Base-by-base conservation (phyloP, 2,888 invertebrate species). In the Hemicrepidius hirtus region DNA sequence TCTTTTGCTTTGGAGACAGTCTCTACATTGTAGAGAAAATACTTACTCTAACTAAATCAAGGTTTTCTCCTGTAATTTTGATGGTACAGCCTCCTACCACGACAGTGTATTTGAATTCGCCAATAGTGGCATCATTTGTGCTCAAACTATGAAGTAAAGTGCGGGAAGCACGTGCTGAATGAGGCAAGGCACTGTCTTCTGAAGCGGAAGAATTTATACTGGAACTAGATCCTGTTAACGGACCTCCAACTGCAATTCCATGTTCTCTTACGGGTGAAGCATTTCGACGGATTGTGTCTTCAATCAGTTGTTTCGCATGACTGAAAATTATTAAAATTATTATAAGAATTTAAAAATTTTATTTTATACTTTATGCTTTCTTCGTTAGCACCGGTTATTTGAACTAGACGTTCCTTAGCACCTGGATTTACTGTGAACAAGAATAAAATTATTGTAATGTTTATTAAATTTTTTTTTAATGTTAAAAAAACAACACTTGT, bases 201-300 rank as follows among this genome's bases (percentile, higher is more conserved):
- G 92, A 92, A 75, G 93, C 93, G 78, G 92, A 92, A 77, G 94
- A 94, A 85, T 94, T 94, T 71, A 94, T 90, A 75, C 94, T 94
- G 63, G 93, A 94, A 84, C 93, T 94, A 69, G 94, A 94, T 71
- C 92, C 93, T 70, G 90, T 91, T 67, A 89, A 86, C 71, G 90
- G 90, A 78, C 90, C 89, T 65, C 89, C 88, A 63, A 88, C 87
- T 71, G 90, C 89, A 76, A 85, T 82, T 76, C 89, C 88, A 81
- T 93, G 90, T 80, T 91, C 87, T 80, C 95, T 91, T 80, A 96
- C 94, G 64, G 97, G 97, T 62, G 97, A 97, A 79, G 97, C 96
- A 89, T 98, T 98, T 84, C 97, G 92, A 77, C 96, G 92, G 83
- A 98, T 98, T 77, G 97, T 97, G 84, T 97, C 97, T 85, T 97